Evolutionary conservation across 2,888 invertebrate species (phyloP).

Genomic region (Cantharis rustica): DNA sequence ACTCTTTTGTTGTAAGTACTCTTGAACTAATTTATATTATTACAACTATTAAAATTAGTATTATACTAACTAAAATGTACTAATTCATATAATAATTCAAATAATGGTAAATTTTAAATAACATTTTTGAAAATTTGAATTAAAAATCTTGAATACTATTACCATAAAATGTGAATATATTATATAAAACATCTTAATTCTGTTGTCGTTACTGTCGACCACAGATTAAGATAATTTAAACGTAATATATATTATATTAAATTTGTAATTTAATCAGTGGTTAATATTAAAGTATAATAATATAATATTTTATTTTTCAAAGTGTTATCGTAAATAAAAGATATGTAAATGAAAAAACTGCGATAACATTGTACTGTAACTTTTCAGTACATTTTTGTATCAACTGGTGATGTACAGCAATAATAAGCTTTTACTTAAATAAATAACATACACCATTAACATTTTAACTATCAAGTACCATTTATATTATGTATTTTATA

Average conservation of each 20-base stretch:
- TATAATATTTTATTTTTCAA: background rate
- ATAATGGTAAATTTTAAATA: background rate
- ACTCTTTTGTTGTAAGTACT: background rate
- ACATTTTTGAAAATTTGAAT: background rate
- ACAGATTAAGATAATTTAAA: background rate
- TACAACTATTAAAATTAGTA: background rate
- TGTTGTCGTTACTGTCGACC: background rate
- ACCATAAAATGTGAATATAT: background rate
- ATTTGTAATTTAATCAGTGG: background rate
- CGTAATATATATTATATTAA: background rate
- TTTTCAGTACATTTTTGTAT: no score
- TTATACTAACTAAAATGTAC: background rate
- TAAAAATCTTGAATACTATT: background rate
- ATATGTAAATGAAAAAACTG: no score
- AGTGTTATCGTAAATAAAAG: no score
- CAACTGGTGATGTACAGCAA: no score
- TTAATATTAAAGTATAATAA: background rate
- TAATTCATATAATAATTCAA: background rate
- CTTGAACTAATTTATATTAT: background rate
- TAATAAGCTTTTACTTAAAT: no score
- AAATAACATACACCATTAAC: no score
- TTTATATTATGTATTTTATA: background rate
- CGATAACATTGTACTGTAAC: no score
- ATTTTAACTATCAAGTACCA: no score
- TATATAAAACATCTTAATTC: background rate